Base-by-base conservation (phyloP, 2,888 invertebrate species). In the Andrena flavipes region DNA sequence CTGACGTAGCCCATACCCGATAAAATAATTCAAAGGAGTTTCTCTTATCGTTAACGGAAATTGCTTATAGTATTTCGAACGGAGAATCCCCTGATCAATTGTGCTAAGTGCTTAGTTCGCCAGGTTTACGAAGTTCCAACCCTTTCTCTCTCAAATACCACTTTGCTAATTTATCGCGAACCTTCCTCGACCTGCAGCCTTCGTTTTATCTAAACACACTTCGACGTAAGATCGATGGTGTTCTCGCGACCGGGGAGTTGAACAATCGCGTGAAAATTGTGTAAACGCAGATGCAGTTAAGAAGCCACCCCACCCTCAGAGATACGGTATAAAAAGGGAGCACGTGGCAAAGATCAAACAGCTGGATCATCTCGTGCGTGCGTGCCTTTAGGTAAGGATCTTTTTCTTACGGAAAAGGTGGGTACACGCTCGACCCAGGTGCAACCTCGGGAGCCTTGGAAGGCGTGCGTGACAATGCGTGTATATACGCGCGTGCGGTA, bases 341-440 rank as follows among this genome's bases (percentile, higher is more conserved):
- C 92, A 91, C 91, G 93, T 92, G 92, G 92, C 91, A 88, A 89
- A 90, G 91, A 93, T 93, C 93, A 92, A 93, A 93, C 93, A 93
- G 93, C 93, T 93, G 93, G 93, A 93, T 93, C 93, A 93, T 93
- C 91, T 91, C 90, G 91, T 90, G 92, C 91, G 89, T 90, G 90
- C 85, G 86, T 82, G 88, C 90, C 90, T 88, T 88, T 90, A 78
- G 90, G 89, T 87, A 90, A 92, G 89, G 89, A 91, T 91, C 90
- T 90, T 89, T 91, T 92, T 91, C 91, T 91, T 91, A 88, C 87
- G 88, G 87, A 74, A 87, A 88, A 89, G 89, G 86, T 86, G 84
- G 85, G 82, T 81, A 84, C 73, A 72, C 63, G 76, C 60, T 48
- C 71, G 76, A 87, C 84, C 89, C 89, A 89, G 89, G 87, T 89